Conservation (phyloP, 2,113 vertebrate genomes). For the Cinclus mexicanus region DNA sequence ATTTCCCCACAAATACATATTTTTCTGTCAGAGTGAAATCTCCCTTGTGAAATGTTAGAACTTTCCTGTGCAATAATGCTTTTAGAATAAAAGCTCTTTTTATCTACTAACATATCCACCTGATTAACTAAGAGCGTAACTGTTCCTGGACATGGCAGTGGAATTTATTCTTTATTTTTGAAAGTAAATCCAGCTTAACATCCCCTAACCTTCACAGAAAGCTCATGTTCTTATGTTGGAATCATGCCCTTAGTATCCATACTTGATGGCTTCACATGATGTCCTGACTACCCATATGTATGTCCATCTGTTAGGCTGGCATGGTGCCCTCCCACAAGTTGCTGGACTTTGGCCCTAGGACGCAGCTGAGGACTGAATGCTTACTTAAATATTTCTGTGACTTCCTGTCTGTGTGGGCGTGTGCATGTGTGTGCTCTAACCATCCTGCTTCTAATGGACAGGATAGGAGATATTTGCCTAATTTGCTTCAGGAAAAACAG, state of each 20-base stretch:
- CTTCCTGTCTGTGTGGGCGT: background rate
- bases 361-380: background rate
- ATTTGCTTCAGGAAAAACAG: background rate
- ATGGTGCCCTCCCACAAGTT: constrained; percentile 35
- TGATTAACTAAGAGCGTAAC: constrained; percentile 17
- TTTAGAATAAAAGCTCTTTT: background rate
- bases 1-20: background rate
- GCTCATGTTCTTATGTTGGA: constrained; percentile 69
- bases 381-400: constrained; percentile 34
- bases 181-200: constrained; percentile 64
- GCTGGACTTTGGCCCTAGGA: constrained; percentile 22
- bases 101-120: background rate
- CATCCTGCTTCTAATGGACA: background rate
- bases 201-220: constrained; percentile 68
- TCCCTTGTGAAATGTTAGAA: background rate
- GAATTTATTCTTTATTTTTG: constrained; percentile 59
- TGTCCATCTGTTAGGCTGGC: constrained; percentile 57
- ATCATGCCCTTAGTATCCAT: constrained; percentile 61
- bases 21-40: background rate
- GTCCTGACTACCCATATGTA: constrained; percentile 48
- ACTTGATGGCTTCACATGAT: constrained; percentile 64
- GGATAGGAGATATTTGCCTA: background rate
- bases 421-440: background rate
- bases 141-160: background rate
- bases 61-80: background rate